Conservation (phyloP, 2,797 vertebrate genomes). For the Calcarius lapponicus region DNA sequence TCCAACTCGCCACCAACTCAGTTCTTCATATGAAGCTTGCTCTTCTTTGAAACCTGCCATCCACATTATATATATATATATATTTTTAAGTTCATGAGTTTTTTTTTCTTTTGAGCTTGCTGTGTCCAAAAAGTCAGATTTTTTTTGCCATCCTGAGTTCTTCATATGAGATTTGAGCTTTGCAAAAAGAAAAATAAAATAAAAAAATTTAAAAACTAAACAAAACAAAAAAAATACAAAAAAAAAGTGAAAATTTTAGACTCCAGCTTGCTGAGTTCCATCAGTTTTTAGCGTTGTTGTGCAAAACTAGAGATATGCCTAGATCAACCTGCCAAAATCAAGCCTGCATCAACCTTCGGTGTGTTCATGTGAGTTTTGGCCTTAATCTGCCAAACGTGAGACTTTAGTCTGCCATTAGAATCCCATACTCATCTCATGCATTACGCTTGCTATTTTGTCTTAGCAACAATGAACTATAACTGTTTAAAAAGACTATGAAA, state of each 20-base stretch:
- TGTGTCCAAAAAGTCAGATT: conserved; percentile 74
- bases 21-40: conserved; percentile 77
- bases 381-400: conserved; percentile 86
- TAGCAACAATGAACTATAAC: conserved; percentile 88
- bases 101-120: conserved; percentile 84
- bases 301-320: conserved; percentile 78
- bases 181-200: conserved; percentile 61
- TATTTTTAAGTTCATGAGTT: conserved; percentile 75
- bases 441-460: conserved; percentile 91
- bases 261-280: conserved; percentile 82
- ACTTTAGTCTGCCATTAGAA: conserved; percentile 88
- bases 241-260: conserved; percentile 80
- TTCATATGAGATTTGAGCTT: conserved; percentile 86
- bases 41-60: conserved; percentile 82
- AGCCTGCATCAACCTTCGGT: conserved; percentile 83
- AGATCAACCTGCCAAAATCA: conserved; percentile 83
- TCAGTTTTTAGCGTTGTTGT: conserved; percentile 82
- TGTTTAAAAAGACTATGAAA: conserved; percentile 85
- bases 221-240: neutral
- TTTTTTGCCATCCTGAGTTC: conserved; percentile 76
- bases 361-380: conserved; percentile 81
- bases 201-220: neutral
- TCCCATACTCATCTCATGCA: conserved; percentile 94
- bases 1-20: conserved; percentile 72
- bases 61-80: conserved; percentile 60